phyloP scores from a whole-genome alignment of 2,888 invertebrate genomes.

The Tachina grossa region DNA sequence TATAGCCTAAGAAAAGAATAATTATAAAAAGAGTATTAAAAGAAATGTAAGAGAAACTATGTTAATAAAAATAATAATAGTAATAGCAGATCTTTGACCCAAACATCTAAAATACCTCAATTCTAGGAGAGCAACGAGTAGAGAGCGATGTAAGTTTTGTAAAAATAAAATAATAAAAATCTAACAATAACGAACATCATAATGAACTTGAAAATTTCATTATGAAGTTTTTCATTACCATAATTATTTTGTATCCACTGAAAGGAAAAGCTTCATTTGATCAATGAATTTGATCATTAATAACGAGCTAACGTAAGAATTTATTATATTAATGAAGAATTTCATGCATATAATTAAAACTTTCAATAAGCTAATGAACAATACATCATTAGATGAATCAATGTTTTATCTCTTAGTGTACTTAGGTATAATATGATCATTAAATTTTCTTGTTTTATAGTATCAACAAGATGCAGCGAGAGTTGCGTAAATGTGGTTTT shows the following conservation, averaged over 20 bases:
- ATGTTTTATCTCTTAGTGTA: background rate
- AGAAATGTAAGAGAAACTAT: conserved; percentile 16
- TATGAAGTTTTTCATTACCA: conserved; percentile 4
- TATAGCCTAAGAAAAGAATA: background rate
- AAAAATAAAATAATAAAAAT: background rate
- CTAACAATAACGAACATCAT: background rate
- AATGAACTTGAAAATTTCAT: conserved; percentile 2
- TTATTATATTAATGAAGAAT: too few relatives aligned
- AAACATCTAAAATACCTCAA: conserved; percentile 29
- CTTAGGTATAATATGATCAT: background rate
- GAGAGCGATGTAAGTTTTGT: conserved; percentile 14
- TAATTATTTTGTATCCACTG: too few relatives aligned
- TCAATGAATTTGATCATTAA: too few relatives aligned
- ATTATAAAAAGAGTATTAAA: background rate
- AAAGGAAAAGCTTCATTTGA: too few relatives aligned
- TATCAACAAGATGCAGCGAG: background rate
- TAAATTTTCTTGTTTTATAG: conserved; percentile 1
- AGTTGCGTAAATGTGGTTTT: conserved; percentile 52
- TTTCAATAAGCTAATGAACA: too few relatives aligned
- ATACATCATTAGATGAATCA: too few relatives aligned
- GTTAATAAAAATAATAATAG: background rate
- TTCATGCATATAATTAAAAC: too few relatives aligned
- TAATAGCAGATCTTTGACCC: conserved; percentile 63
- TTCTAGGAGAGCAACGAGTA: background rate
- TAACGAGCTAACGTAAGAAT: too few relatives aligned